Conservation (phyloP, 1,140 invertebrate genomes). For the Eriocheir sinensis region DNA sequence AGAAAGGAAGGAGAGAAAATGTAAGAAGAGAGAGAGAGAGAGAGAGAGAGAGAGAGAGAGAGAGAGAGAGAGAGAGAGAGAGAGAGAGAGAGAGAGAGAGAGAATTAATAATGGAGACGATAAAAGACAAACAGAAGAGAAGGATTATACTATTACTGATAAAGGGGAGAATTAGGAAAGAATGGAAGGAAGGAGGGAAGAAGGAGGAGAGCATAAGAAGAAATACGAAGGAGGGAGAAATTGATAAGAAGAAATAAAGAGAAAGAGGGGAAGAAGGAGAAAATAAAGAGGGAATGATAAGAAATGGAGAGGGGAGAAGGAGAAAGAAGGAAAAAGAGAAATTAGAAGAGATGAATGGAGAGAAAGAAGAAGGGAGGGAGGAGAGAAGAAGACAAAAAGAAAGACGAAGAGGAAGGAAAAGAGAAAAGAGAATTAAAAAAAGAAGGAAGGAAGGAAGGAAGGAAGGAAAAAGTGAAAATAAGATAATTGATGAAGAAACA, state of each 20-base stretch:
- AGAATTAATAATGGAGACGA: neutral
- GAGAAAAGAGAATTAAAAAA: neutral
- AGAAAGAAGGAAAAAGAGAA: neutral
- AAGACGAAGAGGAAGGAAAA: neutral
- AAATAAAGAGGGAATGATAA: neutral
- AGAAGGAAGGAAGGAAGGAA: neutral
- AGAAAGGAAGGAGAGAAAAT: no score
- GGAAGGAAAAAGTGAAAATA: no score
- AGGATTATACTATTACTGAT: neutral
- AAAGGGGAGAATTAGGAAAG: neutral
- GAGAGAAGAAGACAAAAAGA: no score
- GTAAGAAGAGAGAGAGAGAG: neutral
- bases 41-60: conserved; percentile 40
- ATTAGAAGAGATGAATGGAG: no score
- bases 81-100: conserved; percentile 14
- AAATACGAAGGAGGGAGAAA: neutral
- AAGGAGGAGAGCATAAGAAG: no score
- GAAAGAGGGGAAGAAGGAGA: neutral
- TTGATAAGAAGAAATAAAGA: neutral
- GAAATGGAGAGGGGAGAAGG: neutral
- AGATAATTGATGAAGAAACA: no score
- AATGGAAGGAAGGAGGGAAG: no score
- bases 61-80: conserved; percentile 29
- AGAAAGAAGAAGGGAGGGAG: neutral
- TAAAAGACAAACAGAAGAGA: neutral